phyloP scores from a whole-genome alignment of 2,113 vertebrate species.

The Caracal caracal region DNA sequence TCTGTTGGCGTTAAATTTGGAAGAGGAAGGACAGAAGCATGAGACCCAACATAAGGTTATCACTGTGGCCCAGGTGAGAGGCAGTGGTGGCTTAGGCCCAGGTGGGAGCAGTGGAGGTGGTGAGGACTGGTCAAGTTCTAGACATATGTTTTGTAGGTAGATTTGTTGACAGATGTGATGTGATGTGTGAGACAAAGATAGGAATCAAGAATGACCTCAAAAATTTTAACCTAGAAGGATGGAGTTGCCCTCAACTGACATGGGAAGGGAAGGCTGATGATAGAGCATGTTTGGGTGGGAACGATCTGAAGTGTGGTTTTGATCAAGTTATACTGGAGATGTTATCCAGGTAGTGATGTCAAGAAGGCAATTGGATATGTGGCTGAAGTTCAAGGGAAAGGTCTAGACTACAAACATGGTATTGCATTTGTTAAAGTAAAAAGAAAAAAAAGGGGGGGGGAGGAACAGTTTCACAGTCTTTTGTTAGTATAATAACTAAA shows the following conservation, averaged over 20 bases:
- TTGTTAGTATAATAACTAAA: background rate
- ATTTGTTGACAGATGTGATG: background rate
- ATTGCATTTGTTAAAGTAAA: slow-evolving; percentile 16
- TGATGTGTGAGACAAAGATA: background rate
- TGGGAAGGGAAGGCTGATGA: background rate
- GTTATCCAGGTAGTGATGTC: background rate
- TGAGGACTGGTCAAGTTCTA: background rate
- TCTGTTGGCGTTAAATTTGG: background rate
- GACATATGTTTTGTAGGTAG: background rate
- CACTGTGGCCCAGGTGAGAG: background rate
- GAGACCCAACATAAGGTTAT: background rate
- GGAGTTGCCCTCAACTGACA: background rate
- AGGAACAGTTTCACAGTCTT: background rate
- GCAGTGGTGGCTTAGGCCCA: background rate
- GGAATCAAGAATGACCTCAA: background rate
- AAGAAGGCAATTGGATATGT: background rate
- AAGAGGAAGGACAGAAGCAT: background rate
- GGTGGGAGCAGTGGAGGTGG: too few species aligned
- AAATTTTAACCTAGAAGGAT: background rate
- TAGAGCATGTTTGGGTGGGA: background rate
- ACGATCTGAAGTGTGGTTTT: background rate
- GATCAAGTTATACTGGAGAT: background rate
- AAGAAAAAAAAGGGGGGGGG: background rate
- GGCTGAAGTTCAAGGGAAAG: slow-evolving; percentile 8
- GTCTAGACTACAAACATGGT: background rate